Evolutionary conservation across 2,797 vertebrate species (phyloP), one percentile per base, ranked within the genome.

Genomic region (Dicrostonyx torquatus): DNA sequence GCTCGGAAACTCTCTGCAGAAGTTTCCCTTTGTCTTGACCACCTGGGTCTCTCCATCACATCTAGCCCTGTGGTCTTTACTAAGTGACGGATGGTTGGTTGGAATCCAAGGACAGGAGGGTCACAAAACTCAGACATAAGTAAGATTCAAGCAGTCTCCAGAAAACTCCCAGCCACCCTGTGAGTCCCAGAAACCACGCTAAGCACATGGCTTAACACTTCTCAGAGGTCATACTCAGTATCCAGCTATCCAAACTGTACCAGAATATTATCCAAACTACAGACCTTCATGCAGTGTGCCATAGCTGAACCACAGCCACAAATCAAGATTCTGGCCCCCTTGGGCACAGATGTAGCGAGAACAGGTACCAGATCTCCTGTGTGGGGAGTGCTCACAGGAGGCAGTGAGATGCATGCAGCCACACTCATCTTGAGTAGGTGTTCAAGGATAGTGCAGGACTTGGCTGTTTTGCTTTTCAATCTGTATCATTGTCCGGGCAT

Each of bases 51-150:
- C 55, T 24, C 73, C 37, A 58, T 76, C 43, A 31, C 45, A 45
- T 84, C 31, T 37, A 58, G 60, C 48, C 72, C n/a, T 9, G 1
- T 8, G 5, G 34, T 5, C 31, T 83, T 37, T 12, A 26, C 88
- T 72, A 53, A 78, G 5, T 45, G 15, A 34, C 55, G 62, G 82
- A 31, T 70, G 77, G 48, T 85, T 60, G 64, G 70, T 45, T 60
- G 11, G 0, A 87, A 62, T 76, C 0, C 62, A 87, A n/a, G 73
- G 34, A 85, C 89, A 48, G 20, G 31, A 73, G 48, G 48, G n/a
- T 76, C 75, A 60, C 26, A 93, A 97, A 97, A 37, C 55, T 72
- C 31, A 60, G 72, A 26, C 50, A 11, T 31, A 82, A 82, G 7
- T 11, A 8, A 26, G 40, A 66, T 37, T 87, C 62, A 34, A 9